Base-by-base conservation (phyloP, 2,113 vertebrate species). In the Cariama cristata region DNA sequence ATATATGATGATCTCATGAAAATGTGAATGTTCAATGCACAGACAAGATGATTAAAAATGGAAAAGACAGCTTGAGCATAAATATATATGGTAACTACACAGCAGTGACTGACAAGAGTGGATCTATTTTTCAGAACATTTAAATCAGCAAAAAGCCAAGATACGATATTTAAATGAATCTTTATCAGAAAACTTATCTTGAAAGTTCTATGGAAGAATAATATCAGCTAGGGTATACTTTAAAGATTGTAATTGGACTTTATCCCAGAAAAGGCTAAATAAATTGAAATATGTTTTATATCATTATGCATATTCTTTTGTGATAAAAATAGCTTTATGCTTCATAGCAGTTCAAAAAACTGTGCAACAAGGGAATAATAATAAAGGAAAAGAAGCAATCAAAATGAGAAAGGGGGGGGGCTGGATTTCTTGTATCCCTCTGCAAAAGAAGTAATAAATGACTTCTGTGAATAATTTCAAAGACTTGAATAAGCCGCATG, bases 221-320 rank as follows among this genome's bases (percentile, higher is more conserved):
- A 55, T 86, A 96, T 94, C 94, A 97, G 75, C 94, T 77, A 90
- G 84, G 79, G 62, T 91, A 95, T 94, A 96, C 87, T 97, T 98
- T 97, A 97, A 97, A 97, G 89, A 72, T 40, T 92, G 60, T 96
- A 98, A 98, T 97, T 97, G 96, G 97, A 97, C 93, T 97, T 98
- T 95, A 97, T 95, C 83, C 94, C 55, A 97, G 94, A 96, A 97
- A 97, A 95, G 84, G 47, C 82, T 97, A 98, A 98, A 98, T 96
- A 98, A 97, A 97, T 96, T 97, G 80, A 97, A 98, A 96, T 97
- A 96, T 96, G 91, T 93, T 98, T 98, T 97, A 97, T 97, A 93
- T 92, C 74, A 92, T 98, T 97, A 97, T 97, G 88, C 47, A 95
- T 95, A 97, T 92, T 90, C 79, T 96, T 97, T 92, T 97, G 80